A percentile compares a stretch with the other conserved stretches of the same genome.
Evolutionary conservation across 2,113 vertebrate genomes (phyloP).

Genomic region (Salminus brasiliensis): DNA sequence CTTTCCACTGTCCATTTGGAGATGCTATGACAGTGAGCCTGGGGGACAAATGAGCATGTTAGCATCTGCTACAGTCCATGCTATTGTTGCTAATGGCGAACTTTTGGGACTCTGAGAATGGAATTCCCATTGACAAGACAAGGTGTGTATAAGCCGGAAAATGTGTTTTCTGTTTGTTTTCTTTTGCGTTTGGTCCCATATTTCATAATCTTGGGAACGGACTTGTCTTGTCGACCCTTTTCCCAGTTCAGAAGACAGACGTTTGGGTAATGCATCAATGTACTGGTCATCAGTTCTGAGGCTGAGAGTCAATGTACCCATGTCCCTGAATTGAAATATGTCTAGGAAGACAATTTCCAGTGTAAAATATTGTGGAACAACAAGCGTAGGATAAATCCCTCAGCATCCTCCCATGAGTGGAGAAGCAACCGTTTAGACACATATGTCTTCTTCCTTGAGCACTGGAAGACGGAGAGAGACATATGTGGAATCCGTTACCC

Average conservation of each 20-base stretch:
- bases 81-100: neutral
- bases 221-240: constrained; percentile 7
- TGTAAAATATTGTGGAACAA: constrained; percentile 60
- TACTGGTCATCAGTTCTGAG: constrained; percentile 27
- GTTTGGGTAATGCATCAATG: neutral
- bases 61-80: neutral
- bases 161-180: neutral
- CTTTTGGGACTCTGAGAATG: neutral
- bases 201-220: constrained; percentile 17
- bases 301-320: constrained; percentile 26
- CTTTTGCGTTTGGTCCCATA: neutral
- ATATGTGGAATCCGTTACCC: constrained; percentile 78
- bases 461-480: constrained; percentile 73
- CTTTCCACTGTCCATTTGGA: constrained; percentile 2
- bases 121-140: neutral
- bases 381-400: constrained; percentile 60
- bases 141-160: neutral
- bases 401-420: constrained; percentile 56
- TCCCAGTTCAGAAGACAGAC: neutral
- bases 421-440: constrained; percentile 63
- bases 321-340: constrained; percentile 32
- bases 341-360: constrained; percentile 38
- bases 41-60: too few relatives aligned
- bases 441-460: constrained; percentile 63
- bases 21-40: neutral